These are phyloP conservation scores for Agrypnia vestita DNA, from an alignment of 1,140 invertebrate species.

Conservation along the genomic window DNA sequence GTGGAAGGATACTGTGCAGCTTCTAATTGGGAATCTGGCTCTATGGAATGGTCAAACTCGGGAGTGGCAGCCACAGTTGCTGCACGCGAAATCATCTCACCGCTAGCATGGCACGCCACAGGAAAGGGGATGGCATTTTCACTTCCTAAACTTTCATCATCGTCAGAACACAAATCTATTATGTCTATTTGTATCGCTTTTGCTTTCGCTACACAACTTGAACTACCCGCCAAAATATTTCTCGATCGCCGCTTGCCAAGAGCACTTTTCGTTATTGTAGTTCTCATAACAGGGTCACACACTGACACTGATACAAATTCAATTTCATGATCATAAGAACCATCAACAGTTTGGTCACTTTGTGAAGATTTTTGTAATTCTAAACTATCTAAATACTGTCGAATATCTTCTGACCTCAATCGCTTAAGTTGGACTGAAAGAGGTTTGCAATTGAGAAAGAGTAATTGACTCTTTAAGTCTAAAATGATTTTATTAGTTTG, in stretches of 20 bases:
- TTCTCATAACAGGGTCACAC: not conserved
- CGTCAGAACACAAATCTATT: conserved; percentile 73
- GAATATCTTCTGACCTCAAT: conserved; percentile 62
- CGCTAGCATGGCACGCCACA: conserved; percentile 34
- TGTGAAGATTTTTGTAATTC: not conserved
- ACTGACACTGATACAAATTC: conserved; percentile 55
- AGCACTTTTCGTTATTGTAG: conserved; percentile 2
- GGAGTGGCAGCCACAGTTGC: conserved; percentile 60
- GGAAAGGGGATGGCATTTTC: conserved; percentile 67
- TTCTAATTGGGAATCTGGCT: conserved; percentile 39
- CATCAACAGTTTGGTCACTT: not conserved
- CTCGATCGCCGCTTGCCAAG: not conserved
- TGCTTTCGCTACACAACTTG: not conserved
- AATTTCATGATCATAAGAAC: conserved; percentile 43
- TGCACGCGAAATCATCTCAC: not conserved
- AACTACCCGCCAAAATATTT: not conserved
- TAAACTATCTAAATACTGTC: conserved; percentile 19
- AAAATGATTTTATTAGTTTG: conserved; percentile 69
- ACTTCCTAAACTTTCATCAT: conserved; percentile 67
- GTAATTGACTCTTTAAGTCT: conserved; percentile 68
- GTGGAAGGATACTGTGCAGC: conserved; percentile 40
- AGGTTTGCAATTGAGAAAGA: conserved; percentile 68
- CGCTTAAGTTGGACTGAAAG: conserved; percentile 65
- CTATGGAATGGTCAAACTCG: conserved; percentile 65
- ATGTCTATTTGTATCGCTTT: conserved; percentile 63